Conservation (phyloP, 2,113 vertebrate species). For the Sminthopsis crassicaudata region DNA sequence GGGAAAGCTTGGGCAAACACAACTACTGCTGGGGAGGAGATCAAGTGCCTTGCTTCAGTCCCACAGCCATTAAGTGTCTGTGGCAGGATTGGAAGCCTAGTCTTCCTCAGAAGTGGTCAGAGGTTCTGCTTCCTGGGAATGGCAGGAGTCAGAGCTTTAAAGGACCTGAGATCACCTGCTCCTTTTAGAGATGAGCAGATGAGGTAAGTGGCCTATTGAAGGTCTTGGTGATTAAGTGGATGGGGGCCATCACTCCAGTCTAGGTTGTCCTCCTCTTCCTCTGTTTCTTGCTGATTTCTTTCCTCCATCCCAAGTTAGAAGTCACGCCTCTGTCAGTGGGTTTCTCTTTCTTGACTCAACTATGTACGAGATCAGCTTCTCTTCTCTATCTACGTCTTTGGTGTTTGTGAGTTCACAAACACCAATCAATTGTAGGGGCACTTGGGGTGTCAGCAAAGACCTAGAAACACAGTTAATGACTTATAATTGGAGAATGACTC, state of each 20-base stretch:
- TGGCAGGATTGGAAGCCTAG: not conserved
- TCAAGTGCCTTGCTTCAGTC: no score
- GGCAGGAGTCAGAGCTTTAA: not conserved
- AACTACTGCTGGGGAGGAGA: not conserved
- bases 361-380: not conserved
- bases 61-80: not conserved
- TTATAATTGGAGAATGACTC: not conserved
- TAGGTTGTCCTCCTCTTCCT: not conserved
- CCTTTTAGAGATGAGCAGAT: not conserved
- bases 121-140: not conserved
- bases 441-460: not conserved
- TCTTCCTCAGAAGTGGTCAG: not conserved
- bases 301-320: not conserved
- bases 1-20: not conserved
- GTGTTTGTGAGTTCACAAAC: no score
- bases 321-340: not conserved
- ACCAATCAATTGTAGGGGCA: no score
- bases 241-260: no score
- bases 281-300: not conserved
- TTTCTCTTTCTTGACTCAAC: not conserved
- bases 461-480: not conserved
- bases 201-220: not conserved
- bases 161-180: not conserved
- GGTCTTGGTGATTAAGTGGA: not conserved
- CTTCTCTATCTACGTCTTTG: not conserved